Evolutionary conservation across 2,113 vertebrate genomes (phyloP).

Genomic region (Chaetura pelagica): DNA sequence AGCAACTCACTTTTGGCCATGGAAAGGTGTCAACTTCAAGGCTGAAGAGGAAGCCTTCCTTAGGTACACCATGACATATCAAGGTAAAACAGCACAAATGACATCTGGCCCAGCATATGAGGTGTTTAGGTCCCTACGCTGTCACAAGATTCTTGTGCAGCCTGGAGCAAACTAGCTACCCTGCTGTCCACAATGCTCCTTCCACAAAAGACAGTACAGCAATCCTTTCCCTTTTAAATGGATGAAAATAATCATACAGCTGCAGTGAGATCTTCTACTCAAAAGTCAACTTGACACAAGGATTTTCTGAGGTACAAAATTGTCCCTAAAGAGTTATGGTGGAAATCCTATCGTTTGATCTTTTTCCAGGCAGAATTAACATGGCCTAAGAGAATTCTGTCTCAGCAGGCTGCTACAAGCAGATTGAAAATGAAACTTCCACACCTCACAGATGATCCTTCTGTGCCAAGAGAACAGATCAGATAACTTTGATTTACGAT

Average conservation of each 20-base stretch:
- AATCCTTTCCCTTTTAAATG: not conserved
- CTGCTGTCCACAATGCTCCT: not conserved
- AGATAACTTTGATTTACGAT: slow-evolving; percentile 37
- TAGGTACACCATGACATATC: not conserved
- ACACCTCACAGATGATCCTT: not conserved
- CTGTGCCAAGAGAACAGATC: slow-evolving; percentile 14
- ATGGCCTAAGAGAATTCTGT: not conserved
- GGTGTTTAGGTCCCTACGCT: not conserved
- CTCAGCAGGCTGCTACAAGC: not conserved
- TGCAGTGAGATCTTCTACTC: not conserved
- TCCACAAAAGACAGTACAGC: not conserved
- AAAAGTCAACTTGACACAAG: not conserved
- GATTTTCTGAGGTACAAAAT: not conserved
- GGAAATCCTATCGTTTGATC: not conserved
- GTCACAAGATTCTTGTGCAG: not conserved
- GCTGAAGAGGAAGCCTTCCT: not conserved
- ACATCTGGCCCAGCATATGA: not conserved
- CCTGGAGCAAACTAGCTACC: not conserved
- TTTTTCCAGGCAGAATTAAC: not conserved
- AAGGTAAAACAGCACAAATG: not conserved
- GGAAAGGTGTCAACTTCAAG: not conserved
- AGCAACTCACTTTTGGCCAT: not conserved
- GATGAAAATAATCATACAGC: not conserved
- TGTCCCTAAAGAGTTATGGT: not conserved
- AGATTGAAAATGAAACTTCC: slow-evolving; percentile 22